phyloP scores from a whole-genome alignment of 1,140 invertebrate species.

The Drosophila lacertosa region DNA sequence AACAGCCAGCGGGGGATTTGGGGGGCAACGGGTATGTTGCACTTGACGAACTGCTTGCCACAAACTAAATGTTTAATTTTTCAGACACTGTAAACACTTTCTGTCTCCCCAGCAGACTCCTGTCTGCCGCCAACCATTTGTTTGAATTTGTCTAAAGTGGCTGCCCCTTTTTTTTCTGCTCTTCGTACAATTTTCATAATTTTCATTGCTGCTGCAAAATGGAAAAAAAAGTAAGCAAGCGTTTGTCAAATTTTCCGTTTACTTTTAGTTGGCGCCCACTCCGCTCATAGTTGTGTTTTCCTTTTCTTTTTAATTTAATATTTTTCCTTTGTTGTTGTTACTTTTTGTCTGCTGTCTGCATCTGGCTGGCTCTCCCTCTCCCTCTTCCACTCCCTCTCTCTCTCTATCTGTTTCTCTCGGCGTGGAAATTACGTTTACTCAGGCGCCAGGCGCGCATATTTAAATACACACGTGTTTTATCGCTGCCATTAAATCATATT shows the following conservation, averaged over 20 bases:
- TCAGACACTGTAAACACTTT: constrained; percentile 67
- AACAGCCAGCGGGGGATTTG: background rate
- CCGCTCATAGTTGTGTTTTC: constrained; percentile 52
- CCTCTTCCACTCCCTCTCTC: constrained; percentile 1
- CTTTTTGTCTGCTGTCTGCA: constrained; percentile 57
- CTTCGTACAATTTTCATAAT: constrained; percentile 68
- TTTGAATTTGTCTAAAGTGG: constrained; percentile 82
- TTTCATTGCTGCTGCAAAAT: constrained; percentile 42
- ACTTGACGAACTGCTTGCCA: constrained; percentile 48
- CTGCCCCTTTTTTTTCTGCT: constrained; percentile 34
- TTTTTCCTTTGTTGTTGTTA: constrained; percentile 76
- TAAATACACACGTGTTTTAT: constrained; percentile 84
- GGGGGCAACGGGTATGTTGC: constrained; percentile 14
- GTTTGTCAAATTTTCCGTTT: constrained; percentile 69
- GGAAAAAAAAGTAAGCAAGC: no score
- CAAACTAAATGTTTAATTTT: constrained; percentile 80
- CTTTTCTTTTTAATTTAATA: constrained; percentile 76
- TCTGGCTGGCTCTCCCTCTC: constrained; percentile 43
- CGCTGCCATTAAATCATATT: constrained; percentile 84
- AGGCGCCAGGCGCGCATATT: constrained; percentile 83
- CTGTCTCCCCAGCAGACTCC: constrained; percentile 4
- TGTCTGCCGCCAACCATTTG: constrained; percentile 65
- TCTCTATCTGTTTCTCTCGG: constrained; percentile 17
- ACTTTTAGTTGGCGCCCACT: constrained; percentile 53
- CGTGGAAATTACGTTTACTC: constrained; percentile 83